phyloP scores from a whole-genome alignment of 1,140 invertebrate genomes.

The Scylla paramamosain region DNA sequence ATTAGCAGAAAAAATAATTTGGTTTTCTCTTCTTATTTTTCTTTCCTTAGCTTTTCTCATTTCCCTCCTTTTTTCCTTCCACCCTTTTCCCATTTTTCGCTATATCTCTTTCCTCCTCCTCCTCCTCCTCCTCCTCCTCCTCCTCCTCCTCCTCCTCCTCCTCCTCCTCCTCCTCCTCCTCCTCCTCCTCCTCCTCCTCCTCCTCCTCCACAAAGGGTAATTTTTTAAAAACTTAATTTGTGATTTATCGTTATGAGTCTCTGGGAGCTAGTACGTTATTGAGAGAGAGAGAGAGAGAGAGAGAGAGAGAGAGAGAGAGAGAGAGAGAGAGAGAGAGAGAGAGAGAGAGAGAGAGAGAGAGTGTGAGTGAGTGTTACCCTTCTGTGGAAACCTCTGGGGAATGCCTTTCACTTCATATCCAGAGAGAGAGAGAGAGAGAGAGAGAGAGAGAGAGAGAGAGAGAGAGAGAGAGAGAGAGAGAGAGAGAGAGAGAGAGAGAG shows the following conservation, averaged over 20 bases:
- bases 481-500: background rate
- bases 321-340: too few relatives aligned
- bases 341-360: background rate
- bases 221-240: background rate
- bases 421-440: background rate
- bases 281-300: too few relatives aligned
- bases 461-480: slow-evolving; percentile 8
- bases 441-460: background rate
- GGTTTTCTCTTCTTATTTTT: background rate
- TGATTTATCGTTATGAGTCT: background rate
- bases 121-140: too few relatives aligned
- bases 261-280: too few relatives aligned
- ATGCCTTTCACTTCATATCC: background rate
- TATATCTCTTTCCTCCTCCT: background rate
- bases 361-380: background rate
- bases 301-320: too few relatives aligned
- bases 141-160: too few relatives aligned
- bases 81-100: background rate
- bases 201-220: too few relatives aligned
- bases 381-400: background rate
- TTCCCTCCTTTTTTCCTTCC: background rate
- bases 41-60: background rate
- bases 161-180: too few relatives aligned
- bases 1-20: too few relatives aligned
- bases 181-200: background rate